These are phyloP conservation scores for Sebastes glaucus DNA, from an alignment of 2,797 vertebrate genomes.

Conservation along the genomic window DNA sequence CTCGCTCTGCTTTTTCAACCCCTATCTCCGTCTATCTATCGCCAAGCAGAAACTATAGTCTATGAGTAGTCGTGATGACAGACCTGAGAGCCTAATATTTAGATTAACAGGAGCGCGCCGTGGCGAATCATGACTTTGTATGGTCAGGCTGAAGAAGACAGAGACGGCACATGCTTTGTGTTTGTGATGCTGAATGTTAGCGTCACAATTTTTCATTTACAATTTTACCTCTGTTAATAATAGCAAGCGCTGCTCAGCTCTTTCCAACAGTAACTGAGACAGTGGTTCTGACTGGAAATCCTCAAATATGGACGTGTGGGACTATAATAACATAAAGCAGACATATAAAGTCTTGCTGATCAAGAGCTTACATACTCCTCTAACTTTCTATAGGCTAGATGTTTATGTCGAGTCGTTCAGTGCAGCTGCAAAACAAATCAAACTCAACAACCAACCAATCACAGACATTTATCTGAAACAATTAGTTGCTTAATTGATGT, in stretches of 20 bases:
- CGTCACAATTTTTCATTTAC: not conserved
- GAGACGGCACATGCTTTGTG: not conserved
- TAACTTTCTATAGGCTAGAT: not conserved
- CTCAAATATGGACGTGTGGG: not conserved
- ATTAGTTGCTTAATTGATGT: not conserved
- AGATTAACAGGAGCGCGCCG: conserved; percentile 21
- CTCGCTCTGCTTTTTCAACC: not conserved
- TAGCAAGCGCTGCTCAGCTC: not conserved
- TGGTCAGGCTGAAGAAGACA: conserved; percentile 44
- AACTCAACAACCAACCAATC: not conserved
- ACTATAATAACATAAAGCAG: not conserved
- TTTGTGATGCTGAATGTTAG: not conserved
- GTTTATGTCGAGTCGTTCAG: not conserved
- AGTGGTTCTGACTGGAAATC: not conserved
- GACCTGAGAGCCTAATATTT: conserved; percentile 56
- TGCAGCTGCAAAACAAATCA: not conserved
- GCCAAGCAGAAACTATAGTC: not conserved
- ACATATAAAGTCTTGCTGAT: no score
- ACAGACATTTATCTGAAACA: not conserved
- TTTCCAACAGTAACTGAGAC: not conserved
- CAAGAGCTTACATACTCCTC: not conserved
- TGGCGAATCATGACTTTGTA: conserved; percentile 62
- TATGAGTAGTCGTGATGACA: conserved; percentile 7
- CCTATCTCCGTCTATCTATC: not conserved
- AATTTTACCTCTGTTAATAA: not conserved